phyloP scores from a whole-genome alignment of 1,140 invertebrate species.

The Scaptomyza pallida region DNA sequence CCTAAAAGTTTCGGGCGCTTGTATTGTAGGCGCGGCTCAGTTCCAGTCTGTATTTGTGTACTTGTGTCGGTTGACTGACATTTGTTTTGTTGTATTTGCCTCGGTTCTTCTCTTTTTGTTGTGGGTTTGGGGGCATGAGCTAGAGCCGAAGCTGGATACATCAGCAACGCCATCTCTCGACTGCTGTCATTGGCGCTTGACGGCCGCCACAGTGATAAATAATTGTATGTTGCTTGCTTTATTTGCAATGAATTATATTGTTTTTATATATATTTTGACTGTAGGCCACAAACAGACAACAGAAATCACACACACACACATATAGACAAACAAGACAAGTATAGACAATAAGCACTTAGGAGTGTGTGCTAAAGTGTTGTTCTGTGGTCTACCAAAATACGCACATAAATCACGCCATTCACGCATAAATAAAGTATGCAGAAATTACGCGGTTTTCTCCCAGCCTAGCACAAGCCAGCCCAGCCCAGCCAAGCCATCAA shows the following conservation, averaged over 20 bases:
- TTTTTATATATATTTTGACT: constrained; percentile 40
- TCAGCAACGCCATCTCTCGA: constrained; percentile 44
- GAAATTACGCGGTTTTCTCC: constrained; percentile 74
- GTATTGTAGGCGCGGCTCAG: constrained; percentile 65
- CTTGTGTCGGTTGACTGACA: constrained; percentile 63
- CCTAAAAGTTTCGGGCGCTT: constrained; percentile 64
- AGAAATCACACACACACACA: constrained; percentile 37
- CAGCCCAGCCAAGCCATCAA: constrained; percentile 27
- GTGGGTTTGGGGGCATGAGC: neutral
- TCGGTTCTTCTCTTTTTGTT: constrained; percentile 3
- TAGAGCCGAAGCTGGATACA: constrained; percentile 30
- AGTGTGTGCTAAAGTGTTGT: constrained; percentile 52
- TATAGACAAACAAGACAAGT: constrained; percentile 52
- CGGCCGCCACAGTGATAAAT: constrained; percentile 63
- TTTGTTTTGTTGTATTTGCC: constrained; percentile 65
- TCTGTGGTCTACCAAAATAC: constrained; percentile 58
- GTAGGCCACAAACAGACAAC: constrained; percentile 3
- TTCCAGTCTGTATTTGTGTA: constrained; percentile 19
- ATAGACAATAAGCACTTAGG: constrained; percentile 71
- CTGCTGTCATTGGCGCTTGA: constrained; percentile 48
- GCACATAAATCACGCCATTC: constrained; percentile 72
- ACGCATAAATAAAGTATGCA: constrained; percentile 71
- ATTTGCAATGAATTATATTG: constrained; percentile 81
- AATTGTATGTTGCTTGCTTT: constrained; percentile 74
- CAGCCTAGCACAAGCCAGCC: too few species aligned